Evolutionary conservation across 2,113 vertebrate genomes (phyloP), one percentile per base, ranked within the genome.

Genomic region (Mola mola): DNA sequence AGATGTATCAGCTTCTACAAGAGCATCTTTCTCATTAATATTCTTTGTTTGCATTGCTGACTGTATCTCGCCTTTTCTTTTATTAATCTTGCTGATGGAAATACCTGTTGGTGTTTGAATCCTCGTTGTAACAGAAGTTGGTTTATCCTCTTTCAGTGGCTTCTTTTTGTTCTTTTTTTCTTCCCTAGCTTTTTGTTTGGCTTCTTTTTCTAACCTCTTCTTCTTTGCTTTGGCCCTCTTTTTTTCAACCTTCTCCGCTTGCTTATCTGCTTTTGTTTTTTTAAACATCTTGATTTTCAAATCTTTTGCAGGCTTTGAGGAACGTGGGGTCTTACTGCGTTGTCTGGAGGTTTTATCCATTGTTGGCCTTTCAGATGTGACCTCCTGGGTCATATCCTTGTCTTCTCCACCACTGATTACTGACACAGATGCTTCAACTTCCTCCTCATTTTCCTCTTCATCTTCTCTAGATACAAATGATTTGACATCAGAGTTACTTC

Each of bases 231-330:
- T 86, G 34, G 38, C 52, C 33, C 16, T 73, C 36, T 74, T 52
- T 28, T 78, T 72, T 21, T 89, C 82, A 26, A 33, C 61, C 40
- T 72, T 84, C 51, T 78, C 66, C 0, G 46, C 62, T 41, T 78
- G 61, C 62, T 83, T 40, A 10, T 88, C 82, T 36, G 33, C 72
- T 33, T 83, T 83, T 25, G 79, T 83, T 72, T 89, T 88, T 66
- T 74, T 83, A 44, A 88, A 50, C 81, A 91, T 89, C 69, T 85
- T 93, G 55, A 57, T 9, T 53, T 83, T 87, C 1, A 34, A 28
- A 15, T 22, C 63, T 20, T 63, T 69, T 5, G 17, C 57, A 16
- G 82, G 49, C 7, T 79, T 68, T 6, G 66, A 42, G 5, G 67
- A 20, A n/a, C 22, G 25, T 17, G 21, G 15, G 38, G 33, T 49